Evolutionary conservation across 23 tunicate genomes (phyloP).

Genomic region (Corella eumyota): DNA sequence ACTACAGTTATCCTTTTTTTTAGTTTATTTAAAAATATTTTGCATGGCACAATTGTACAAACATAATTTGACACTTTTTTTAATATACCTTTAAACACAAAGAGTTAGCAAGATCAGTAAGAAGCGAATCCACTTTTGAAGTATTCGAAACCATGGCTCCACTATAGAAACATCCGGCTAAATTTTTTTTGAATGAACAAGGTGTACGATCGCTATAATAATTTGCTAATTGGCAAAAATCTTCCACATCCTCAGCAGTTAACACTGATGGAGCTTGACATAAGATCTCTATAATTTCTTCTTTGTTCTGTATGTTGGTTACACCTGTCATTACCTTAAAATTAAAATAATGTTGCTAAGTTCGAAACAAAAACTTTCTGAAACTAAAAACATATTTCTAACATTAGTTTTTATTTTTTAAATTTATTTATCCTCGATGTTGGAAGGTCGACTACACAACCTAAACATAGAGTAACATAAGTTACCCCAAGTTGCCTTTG

Average conservation of each 20-base stretch:
- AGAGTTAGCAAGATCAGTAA: constrained; percentile 38
- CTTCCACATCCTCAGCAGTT: constrained; percentile 56
- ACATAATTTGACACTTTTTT: no score
- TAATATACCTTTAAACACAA: constrained; percentile 45
- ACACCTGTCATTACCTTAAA: constrained; percentile 6
- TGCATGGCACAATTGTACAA: no score
- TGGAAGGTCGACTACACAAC: no score
- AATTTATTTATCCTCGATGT: no score
- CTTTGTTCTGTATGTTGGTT: constrained; percentile 1
- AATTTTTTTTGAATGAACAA: constrained; percentile 46
- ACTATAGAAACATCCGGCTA: constrained; percentile 53
- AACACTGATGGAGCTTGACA: constrained; percentile 56
- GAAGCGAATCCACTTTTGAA: constrained; percentile 27
- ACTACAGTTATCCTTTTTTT: no score
- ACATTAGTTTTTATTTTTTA: no score
- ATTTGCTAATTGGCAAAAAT: constrained; percentile 77
- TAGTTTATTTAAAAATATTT: no score
- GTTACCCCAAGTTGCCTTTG: no score
- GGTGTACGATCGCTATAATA: constrained; percentile 79
- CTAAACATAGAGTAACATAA: no score
- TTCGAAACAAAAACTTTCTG: no score
- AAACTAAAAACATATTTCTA: no score
- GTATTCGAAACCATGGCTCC: constrained; percentile 29
- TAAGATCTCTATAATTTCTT: constrained; percentile 33
- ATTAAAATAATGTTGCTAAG: no score